Base-by-base conservation (phyloP, 2,113 vertebrate genomes). In the Corythornis madagascariensis region DNA sequence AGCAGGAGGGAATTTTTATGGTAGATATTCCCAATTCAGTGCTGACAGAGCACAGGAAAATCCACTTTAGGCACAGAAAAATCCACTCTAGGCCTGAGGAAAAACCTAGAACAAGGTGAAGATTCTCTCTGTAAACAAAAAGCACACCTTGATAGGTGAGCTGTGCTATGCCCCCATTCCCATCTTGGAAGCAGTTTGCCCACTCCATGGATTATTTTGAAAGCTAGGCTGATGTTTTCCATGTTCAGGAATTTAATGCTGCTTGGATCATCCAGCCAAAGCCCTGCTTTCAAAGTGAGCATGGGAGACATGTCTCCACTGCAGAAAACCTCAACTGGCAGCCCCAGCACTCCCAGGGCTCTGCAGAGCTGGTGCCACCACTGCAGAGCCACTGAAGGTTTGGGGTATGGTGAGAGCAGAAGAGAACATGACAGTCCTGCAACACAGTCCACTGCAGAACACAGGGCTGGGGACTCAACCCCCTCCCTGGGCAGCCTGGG, bases 301-400 rank as follows among this genome's bases (percentile, higher is more conserved):
- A 67, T 1, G 0, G 31, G 33, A 26, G 89, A 35, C 43, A 20
- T 26, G 12, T 12, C 47, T 47, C 38, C 1, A 1, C 31, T 6
- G 42, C 56, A 83, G 76, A 61, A 86, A 83, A 93, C 25, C 70
- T 70, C 64, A 88, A 77, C 71, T 2, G 35, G 72, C 65, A 95
- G 69, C 65, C 59, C 33, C 21, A 55, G 38, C 47, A 8, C 38
- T 38, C 38, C 38, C 38, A 38, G 38, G 38, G 40, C 64, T 56
- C 67, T 50, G 45, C 42, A 15, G 38, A 10, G 24, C 11, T 9
- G 70, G 24, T 56, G 52, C 19, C 38, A 84, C 28, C 43, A 8
- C 52, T 66, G 55, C 67, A 48, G 33, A 13, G 50, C 82, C 50
- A 1, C 22, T 47, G 56, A 74, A 2, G 8, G 13, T 24, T 10